Percentiles rank a stretch among this genome's conserved stretches.
Evolutionary conservation across 2,797 vertebrate species (phyloP).

Genomic region (Sebastes flavidus): DNA sequence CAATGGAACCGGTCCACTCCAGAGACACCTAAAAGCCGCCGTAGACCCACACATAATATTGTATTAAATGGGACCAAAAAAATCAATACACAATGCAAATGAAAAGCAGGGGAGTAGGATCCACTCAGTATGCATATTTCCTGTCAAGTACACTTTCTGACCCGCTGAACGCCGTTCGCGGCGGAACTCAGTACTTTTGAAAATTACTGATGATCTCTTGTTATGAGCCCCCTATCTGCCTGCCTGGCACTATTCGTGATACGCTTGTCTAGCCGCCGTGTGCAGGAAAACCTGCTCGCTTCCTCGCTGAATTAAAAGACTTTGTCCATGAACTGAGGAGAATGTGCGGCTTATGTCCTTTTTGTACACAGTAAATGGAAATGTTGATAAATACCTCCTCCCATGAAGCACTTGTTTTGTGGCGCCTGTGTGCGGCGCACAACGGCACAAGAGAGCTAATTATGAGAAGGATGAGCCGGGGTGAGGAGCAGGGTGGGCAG

Average conservation of each 20-base stretch:
- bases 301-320: constrained; percentile 79
- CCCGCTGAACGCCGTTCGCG: constrained; percentile 78
- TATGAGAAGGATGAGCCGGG: constrained; percentile 81
- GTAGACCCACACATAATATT: constrained; percentile 86
- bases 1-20: constrained; percentile 83
- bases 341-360: constrained; percentile 80
- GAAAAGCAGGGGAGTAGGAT: constrained; percentile 86
- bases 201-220: constrained; percentile 85
- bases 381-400: constrained; percentile 81
- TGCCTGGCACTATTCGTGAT: constrained; percentile 74
- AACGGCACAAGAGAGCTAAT: constrained; percentile 85
- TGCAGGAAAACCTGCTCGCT: constrained; percentile 71
- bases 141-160: constrained; percentile 90
- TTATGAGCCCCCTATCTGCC: constrained; percentile 81
- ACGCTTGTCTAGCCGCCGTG: constrained; percentile 69
- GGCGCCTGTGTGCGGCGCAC: constrained; percentile 70
- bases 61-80: constrained; percentile 86
- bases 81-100: constrained; percentile 90
- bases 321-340: constrained; percentile 79
- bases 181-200: constrained; percentile 83
- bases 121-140: constrained; percentile 90
- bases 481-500: constrained; percentile 77
- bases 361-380: constrained; percentile 81
- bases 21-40: constrained; percentile 81
- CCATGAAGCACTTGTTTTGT: constrained; percentile 84